These are phyloP conservation scores for Denticeps clupeoides DNA, from an alignment of 2,797 vertebrate genomes.

Conservation along the genomic window DNA sequence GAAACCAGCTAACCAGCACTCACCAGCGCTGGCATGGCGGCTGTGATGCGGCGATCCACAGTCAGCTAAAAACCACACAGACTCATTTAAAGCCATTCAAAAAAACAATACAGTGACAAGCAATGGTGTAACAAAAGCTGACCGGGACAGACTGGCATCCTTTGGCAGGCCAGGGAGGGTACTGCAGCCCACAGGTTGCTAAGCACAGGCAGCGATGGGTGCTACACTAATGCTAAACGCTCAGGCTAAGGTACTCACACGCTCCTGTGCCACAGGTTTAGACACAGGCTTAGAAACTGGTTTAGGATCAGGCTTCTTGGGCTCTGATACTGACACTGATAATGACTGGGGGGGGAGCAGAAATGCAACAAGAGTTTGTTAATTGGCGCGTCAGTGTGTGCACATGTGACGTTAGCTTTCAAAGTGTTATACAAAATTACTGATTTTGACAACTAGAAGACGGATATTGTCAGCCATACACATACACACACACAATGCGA, in stretches of 20 bases:
- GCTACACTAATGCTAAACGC: conserved; percentile 25
- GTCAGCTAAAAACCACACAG: conserved; percentile 1
- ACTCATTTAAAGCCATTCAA: conserved; percentile 2
- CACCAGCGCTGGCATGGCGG: conserved; percentile 3
- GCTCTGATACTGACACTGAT: conserved; percentile 61
- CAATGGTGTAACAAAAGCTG: conserved; percentile 34
- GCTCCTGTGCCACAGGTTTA: conserved; percentile 58
- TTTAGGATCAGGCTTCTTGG: conserved; percentile 64
- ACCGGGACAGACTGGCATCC: conserved; percentile 35
- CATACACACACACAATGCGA: too few species aligned
- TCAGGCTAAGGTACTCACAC: conserved; percentile 58
- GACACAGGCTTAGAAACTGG: conserved; percentile 28
- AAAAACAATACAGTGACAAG: not conserved
- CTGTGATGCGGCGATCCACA: conserved; percentile 1
- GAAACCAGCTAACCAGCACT: conserved; percentile 1
- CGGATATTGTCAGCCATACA: too few species aligned
- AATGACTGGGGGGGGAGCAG: conserved; percentile 60
- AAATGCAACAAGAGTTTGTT: too few species aligned
- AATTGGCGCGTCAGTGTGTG: too few species aligned
- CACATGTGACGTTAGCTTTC: too few species aligned
- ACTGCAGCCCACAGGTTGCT: conserved; percentile 52
- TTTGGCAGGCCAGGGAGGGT: conserved; percentile 26
- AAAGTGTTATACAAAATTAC: too few species aligned
- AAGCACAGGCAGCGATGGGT: conserved; percentile 38
- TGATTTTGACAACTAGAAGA: too few species aligned